Evolutionary conservation across 2,113 vertebrate genomes (phyloP), one percentile per base, ranked within the genome.

Genomic region (Eupsittula cactorum): DNA sequence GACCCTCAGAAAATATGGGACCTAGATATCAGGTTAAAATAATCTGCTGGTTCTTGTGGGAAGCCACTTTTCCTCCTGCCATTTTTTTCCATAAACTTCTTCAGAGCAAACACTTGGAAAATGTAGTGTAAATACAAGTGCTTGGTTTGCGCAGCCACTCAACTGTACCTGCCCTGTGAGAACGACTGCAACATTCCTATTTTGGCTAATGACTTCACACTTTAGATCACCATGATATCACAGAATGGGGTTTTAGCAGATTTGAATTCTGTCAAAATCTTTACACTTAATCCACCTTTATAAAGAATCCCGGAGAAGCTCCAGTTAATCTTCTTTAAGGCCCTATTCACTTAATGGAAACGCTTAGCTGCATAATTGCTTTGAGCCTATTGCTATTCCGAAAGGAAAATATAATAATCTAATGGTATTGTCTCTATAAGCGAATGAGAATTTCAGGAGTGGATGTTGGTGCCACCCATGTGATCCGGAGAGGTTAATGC

Each of bases 401-500:
- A 98, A 98, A 98, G 97, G 97, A 97, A 98, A 98, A 98, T 98
- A 98, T 98, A 98, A 98, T 99, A 99, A 99, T 99, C 99, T 99
- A 99, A 99, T 99, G 97, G 98, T 98, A 98, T 98, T 98, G 98
- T 98, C 97, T 98, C 98, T 98, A 97, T 98, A 98, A 98, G 98
- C 97, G 97, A 98, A 98, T 98, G 98, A 98, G 98, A 98, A 98
- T 98, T 98, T 97, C 98, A 98, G 98, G 98, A 99, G 98, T 98
- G 98, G 98, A 98, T 98, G 98, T 97, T 97, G 97, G 98, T 98
- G 98, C 98, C 95, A 98, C 98, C 98, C 98, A 98, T 98, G 98
- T 99, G 99, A 99, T 99, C 98, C 97, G 81, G 98, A 98, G 99
- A 99, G 99, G 99, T 99, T 99, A 99, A 99, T 99, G 99, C 99